These are phyloP conservation scores for Cataglyphis cursor DNA, from an alignment of 2,888 invertebrate species.

Conservation along the genomic window DNA sequence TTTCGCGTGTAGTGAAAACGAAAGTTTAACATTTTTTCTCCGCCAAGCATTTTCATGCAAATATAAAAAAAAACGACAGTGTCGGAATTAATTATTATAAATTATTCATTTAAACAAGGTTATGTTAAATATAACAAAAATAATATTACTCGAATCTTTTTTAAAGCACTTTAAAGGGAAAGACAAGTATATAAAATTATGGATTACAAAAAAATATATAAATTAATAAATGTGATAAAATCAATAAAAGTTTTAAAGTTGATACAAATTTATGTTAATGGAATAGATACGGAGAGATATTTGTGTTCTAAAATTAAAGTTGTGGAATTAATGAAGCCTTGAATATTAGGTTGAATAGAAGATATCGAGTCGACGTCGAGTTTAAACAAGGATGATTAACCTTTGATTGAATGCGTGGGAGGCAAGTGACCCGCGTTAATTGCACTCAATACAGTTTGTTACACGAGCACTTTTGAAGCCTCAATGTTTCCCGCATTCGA, in stretches of 20 bases:
- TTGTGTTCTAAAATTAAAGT: conserved; percentile 8
- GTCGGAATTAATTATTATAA: neutral
- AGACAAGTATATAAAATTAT: neutral
- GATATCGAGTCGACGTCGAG: conserved; percentile 5
- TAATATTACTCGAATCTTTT: neutral
- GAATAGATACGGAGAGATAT: neutral
- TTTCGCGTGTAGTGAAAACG: neutral
- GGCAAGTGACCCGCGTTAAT: conserved; percentile 41
- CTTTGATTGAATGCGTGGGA: conserved; percentile 20
- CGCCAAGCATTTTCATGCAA: neutral
- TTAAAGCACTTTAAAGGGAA: neutral
- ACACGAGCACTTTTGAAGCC: conserved; percentile 1
- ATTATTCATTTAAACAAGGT: neutral
- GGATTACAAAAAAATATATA: neutral
- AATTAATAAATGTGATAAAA: neutral
- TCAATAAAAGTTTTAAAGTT: neutral
- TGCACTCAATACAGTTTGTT: conserved; percentile 28
- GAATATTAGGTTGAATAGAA: neutral
- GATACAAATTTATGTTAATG: neutral
- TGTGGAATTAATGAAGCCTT: neutral
- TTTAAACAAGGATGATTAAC: conserved; percentile 22
- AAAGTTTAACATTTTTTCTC: neutral
- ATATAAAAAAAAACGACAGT: neutral
- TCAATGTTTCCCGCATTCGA: conserved; percentile 2
- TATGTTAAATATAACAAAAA: neutral